Conservation (phyloP, 2,113 vertebrate genomes). For the Nyctereutes procyonoides region DNA sequence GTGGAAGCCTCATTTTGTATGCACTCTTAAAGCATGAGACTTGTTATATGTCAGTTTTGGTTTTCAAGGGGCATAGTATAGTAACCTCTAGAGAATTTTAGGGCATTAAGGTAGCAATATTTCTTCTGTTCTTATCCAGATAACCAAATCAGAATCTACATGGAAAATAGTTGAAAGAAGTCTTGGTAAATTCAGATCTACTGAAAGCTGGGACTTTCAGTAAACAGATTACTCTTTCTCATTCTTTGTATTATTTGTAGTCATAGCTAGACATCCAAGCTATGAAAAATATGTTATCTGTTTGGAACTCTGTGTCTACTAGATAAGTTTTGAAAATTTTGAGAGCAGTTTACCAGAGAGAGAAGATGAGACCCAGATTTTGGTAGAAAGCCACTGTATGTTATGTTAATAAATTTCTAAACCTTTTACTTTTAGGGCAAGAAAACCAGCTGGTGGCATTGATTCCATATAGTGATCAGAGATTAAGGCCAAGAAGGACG, state of each 20-base stretch:
- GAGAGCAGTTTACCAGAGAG: conserved; percentile 11
- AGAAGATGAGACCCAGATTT: neutral
- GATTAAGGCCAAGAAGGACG: conserved; percentile 96
- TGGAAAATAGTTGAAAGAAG: neutral
- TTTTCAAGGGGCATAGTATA: neutral
- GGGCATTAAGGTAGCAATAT: neutral
- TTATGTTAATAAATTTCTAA: conserved; percentile 55
- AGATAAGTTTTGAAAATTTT: conserved; percentile 1
- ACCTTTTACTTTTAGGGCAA: conserved; percentile 90
- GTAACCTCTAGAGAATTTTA: neutral
- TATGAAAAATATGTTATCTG: neutral
- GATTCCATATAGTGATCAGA: conserved; percentile 98
- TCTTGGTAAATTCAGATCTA: neutral
- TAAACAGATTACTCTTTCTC: neutral
- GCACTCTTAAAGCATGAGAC: neutral
- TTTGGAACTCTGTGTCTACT: neutral
- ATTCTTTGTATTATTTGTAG: neutral
- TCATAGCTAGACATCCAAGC: neutral
- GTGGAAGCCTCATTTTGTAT: neutral
- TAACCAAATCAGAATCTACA: neutral
- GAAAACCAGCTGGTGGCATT: conserved; percentile 99
- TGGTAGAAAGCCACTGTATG: neutral
- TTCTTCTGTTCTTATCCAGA: neutral
- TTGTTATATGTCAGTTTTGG: neutral
- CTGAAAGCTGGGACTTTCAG: neutral